phyloP scores from a whole-genome alignment of 2,888 invertebrate genomes.

The Conops quadrifasciatus region DNA sequence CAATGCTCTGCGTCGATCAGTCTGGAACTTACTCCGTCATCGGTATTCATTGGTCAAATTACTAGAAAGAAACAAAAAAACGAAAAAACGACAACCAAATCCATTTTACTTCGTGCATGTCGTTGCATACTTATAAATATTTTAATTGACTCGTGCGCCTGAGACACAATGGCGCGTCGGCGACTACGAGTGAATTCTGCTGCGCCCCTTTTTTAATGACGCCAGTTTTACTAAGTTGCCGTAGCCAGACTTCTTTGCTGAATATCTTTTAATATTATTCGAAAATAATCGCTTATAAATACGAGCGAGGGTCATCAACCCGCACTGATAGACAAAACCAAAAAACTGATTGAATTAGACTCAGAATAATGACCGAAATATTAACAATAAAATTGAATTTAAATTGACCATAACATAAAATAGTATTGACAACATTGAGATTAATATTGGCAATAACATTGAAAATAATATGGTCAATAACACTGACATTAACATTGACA shows the following conservation, averaged over 20 bases:
- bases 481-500: too few species aligned
- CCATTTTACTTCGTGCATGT: too few species aligned
- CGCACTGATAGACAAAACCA: not conserved
- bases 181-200: not conserved
- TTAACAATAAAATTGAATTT: not conserved
- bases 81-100: too few species aligned
- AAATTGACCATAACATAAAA: not conserved
- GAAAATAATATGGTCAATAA: too few species aligned
- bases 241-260: too few species aligned
- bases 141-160: too few species aligned
- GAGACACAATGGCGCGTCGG: not conserved
- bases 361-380: not conserved
- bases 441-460: too few species aligned
- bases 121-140: too few species aligned
- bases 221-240: too few species aligned
- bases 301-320: not conserved
- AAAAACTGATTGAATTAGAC: not conserved
- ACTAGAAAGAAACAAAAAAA: too few species aligned
- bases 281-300: not conserved
- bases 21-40: not conserved
- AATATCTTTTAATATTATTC: not conserved
- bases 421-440: not conserved
- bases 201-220: not conserved
- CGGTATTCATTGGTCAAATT: too few species aligned
- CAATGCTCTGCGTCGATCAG: not conserved